These are phyloP conservation scores for Pseudomyrmex flavicornis DNA, from an alignment of 1,140 invertebrate genomes.

Conservation along the genomic window DNA sequence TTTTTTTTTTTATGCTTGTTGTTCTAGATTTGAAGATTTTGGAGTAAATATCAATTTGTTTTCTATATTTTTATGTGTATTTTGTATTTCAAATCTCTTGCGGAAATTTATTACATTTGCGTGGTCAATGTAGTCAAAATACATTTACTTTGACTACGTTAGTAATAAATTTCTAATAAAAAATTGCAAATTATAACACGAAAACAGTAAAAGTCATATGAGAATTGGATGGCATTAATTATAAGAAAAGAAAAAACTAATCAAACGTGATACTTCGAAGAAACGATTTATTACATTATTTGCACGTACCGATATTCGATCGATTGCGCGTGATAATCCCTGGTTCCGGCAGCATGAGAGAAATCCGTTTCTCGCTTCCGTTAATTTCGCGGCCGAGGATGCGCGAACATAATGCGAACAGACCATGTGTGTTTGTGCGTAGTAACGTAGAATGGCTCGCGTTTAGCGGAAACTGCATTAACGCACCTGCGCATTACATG, in stretches of 20 bases:
- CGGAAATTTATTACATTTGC: no score
- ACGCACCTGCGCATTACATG: constrained; percentile 45
- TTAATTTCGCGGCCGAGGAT: constrained; percentile 46
- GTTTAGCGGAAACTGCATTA: constrained; percentile 46
- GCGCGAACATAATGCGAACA: constrained; percentile 46
- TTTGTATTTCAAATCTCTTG: no score
- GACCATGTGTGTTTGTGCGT: constrained; percentile 30
- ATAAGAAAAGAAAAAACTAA: not conserved
- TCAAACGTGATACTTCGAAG: no score
- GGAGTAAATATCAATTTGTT: no score
- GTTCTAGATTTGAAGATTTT: no score
- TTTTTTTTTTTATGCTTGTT: no score
- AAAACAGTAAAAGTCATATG: no score
- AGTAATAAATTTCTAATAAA: no score
- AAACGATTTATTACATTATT: not conserved
- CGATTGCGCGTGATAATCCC: not conserved
- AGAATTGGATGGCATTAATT: not conserved
- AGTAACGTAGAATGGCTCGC: constrained; percentile 21
- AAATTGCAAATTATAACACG: no score
- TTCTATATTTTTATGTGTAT: no score
- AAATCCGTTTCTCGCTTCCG: constrained; percentile 4
- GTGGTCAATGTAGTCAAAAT: no score
- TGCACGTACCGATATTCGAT: not conserved
- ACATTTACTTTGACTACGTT: no score
- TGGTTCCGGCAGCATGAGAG: not conserved